These are phyloP conservation scores for Clarias laeviceps DNA, from an alignment of 2,797 vertebrate species.

Conservation along the genomic window DNA sequence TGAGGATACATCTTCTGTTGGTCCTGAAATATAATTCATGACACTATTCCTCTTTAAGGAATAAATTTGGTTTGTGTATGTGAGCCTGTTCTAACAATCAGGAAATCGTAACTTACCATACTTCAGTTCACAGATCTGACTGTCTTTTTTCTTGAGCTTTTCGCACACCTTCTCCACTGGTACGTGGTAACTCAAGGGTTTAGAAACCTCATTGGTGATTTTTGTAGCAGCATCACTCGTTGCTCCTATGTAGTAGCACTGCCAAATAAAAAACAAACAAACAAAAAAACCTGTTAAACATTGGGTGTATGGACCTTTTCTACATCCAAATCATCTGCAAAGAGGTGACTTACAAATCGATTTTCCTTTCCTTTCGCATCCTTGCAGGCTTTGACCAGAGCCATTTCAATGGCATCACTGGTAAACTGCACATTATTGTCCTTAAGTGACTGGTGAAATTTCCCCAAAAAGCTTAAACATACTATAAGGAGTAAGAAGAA, in stretches of 20 bases:
- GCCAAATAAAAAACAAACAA: neutral
- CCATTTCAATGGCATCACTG: slow-evolving; percentile 82
- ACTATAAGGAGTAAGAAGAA: slow-evolving; percentile 74
- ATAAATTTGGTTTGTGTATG: no score
- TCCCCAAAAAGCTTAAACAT: slow-evolving; percentile 86
- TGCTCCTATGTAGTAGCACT: slow-evolving; percentile 97
- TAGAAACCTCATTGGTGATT: slow-evolving; percentile 94
- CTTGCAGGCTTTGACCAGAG: slow-evolving; percentile 82
- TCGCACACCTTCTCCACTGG: slow-evolving; percentile 95
- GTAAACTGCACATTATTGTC: slow-evolving; percentile 82
- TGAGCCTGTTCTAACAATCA: neutral
- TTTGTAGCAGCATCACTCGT: slow-evolving; percentile 96
- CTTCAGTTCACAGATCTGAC: slow-evolving; percentile 95
- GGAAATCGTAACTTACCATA: slow-evolving; percentile 80
- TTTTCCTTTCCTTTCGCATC: slow-evolving; percentile 94
- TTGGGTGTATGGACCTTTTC: neutral
- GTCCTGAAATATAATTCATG: neutral
- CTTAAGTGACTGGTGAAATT: slow-evolving; percentile 87
- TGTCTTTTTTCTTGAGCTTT: slow-evolving; percentile 95
- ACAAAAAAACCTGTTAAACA: neutral
- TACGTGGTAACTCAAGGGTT: slow-evolving; percentile 89
- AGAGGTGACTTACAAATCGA: slow-evolving; percentile 81
- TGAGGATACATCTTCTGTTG: no score
- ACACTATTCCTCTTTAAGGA: no score
- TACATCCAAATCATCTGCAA: neutral